These are phyloP conservation scores for Myopa tessellatipennis DNA, from an alignment of 2,888 invertebrate genomes.

Conservation along the genomic window DNA sequence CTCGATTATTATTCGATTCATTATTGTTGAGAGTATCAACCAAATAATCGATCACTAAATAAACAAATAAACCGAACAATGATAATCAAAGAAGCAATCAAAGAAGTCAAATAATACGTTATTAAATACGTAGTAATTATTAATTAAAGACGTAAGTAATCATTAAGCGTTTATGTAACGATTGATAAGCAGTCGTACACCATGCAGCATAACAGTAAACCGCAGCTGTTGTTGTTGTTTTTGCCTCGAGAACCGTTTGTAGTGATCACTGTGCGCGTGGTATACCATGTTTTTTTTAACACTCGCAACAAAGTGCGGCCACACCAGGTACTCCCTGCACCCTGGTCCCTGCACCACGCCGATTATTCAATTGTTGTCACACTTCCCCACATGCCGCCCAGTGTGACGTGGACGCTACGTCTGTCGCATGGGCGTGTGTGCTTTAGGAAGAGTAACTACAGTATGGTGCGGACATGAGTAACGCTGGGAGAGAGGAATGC, in stretches of 20 bases:
- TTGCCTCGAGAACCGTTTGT: not conserved
- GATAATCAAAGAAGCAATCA: too few species aligned
- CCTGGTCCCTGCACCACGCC: constrained; percentile 42
- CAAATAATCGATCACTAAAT: too few species aligned
- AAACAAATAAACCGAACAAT: too few species aligned
- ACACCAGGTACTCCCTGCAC: not conserved
- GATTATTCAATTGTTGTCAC: constrained; percentile 57
- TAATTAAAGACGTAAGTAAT: too few species aligned
- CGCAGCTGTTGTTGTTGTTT: not conserved
- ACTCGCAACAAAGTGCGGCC: constrained; percentile 30
- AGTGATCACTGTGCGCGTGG: not conserved
- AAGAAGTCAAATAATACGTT: too few species aligned
- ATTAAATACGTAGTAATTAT: too few species aligned
- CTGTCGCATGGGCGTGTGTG: constrained; percentile 33
- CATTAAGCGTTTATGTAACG: too few species aligned
- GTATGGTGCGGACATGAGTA: not conserved
- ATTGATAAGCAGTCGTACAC: too few species aligned
- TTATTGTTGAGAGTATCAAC: too few species aligned
- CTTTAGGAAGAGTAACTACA: not conserved
- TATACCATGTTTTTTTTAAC: not conserved
- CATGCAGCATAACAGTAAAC: too few species aligned
- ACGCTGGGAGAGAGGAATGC: not conserved
- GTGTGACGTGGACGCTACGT: not conserved
- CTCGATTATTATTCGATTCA: too few species aligned
- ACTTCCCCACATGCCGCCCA: constrained; percentile 27